phyloP scores from a whole-genome alignment of 2,113 vertebrate genomes.

The Nerophis lumbriciformis region DNA sequence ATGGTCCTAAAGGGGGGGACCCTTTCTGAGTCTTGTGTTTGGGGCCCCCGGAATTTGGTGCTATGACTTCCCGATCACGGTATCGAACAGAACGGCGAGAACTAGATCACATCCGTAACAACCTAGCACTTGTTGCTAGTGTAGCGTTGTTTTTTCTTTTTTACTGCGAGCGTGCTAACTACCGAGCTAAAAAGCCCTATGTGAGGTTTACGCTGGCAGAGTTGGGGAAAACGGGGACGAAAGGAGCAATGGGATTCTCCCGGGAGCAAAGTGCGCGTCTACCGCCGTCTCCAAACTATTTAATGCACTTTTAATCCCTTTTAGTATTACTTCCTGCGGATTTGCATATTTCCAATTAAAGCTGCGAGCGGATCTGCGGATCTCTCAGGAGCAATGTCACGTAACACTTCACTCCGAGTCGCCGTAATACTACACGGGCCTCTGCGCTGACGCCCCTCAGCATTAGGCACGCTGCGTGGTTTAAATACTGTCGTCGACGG shows the following conservation, averaged over 20 bases:
- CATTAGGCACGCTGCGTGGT: constrained; percentile 6
- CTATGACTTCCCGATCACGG: too few species aligned
- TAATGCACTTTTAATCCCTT: constrained; percentile 54
- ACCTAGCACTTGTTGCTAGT: too few species aligned
- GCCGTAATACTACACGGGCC: constrained; percentile 36
- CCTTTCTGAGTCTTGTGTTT: too few species aligned
- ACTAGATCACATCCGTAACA: too few species aligned
- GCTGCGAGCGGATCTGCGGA: constrained; percentile 35
- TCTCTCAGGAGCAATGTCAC: constrained; percentile 30
- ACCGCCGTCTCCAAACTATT: constrained; percentile 17
- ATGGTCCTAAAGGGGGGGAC: too few species aligned
- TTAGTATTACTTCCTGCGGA: constrained; percentile 39
- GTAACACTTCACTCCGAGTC: constrained; percentile 19
- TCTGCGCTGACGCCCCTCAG: constrained; percentile 21
- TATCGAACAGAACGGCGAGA: too few species aligned
- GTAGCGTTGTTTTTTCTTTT: too few species aligned
- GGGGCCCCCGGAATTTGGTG: too few species aligned
- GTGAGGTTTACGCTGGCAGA: too few species aligned
- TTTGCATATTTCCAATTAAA: constrained; percentile 70
- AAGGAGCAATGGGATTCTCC: background rate
- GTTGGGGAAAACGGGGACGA: too few species aligned
- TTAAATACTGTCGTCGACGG: background rate
- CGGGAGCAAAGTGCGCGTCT: constrained; percentile 3
- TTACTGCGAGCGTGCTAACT: too few species aligned
- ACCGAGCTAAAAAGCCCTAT: too few species aligned